Base-by-base conservation (phyloP, 2,113 vertebrate genomes). In the Antechinus stuartii region DNA sequence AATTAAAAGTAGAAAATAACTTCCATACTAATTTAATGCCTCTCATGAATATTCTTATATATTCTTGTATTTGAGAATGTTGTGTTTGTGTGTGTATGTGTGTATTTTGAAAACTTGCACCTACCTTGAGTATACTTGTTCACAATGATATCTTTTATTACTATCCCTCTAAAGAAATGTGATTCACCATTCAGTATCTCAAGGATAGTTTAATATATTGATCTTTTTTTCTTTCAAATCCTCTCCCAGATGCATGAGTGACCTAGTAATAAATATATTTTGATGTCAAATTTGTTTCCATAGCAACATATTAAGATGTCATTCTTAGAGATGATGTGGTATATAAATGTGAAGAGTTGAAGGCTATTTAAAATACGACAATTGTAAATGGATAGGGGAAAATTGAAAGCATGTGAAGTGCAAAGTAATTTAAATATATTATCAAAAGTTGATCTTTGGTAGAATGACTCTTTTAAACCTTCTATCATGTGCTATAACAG, bases 221-320 rank as follows among this genome's bases (percentile, higher is more conserved):
- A 98, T 95, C 96, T 98, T 93, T 97, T 90, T 97, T 97, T 98
- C 91, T 98, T 97, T 98, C 93, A 97, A 84, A 97, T 96, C 97
- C 92, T 96, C 97, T 97, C 97, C 94, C 97, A 96, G 90, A 54
- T 25, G 1, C 56, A 93, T 42, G 68, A 96, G 97, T 98, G 96
- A 98, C 98, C 97, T 96, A 98, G 94, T 96, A 98, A 98, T 98
- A 98, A 98, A 97, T 93, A 97, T 95, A 95, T 97, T 96, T 98
- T 97, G 96, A 98, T 98, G 96, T 97, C 98, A 97, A 97, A 97
- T 96, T 95, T 94, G 96, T 98, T 98, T 98, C 98, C 97, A 97
- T 98, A 97, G 98, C 90, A 98, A 98, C 97, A 92, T 47, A 93
- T 92, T 93, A 97, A 98, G 96, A 98, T 98, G 95, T 96, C 97